These are phyloP conservation scores for Nesidiocoris tenuis DNA, from an alignment of 2,888 invertebrate genomes.

Conservation along the genomic window DNA sequence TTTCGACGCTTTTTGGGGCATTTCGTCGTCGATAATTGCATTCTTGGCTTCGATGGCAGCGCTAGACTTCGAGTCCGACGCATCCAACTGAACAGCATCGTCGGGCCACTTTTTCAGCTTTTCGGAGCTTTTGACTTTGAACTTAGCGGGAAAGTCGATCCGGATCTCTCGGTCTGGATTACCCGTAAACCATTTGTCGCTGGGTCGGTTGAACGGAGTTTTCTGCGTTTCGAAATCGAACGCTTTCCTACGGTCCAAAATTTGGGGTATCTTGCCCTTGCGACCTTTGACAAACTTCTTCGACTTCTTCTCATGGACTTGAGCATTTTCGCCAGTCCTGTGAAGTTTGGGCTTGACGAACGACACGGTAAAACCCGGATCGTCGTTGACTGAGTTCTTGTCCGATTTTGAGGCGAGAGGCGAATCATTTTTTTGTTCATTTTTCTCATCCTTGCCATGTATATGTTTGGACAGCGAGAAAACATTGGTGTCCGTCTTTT, in stretches of 20 bases:
- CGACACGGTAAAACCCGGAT: neutral
- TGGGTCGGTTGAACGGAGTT: neutral
- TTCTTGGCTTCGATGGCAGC: too few species aligned
- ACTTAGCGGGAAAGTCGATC: neutral
- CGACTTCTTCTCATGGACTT: too few species aligned
- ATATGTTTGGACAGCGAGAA: conserved; percentile 8
- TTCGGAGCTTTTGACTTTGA: neutral
- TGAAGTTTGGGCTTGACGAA: conserved; percentile 21
- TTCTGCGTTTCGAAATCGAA: neutral
- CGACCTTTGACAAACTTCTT: too few species aligned
- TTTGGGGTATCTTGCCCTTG: neutral
- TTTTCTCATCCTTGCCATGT: neutral
- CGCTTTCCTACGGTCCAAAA: neutral
- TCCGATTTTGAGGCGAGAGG: neutral
- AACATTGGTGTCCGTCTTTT: neutral
- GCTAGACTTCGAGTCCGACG: too few species aligned
- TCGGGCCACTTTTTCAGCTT: too few species aligned
- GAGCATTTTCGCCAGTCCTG: neutral
- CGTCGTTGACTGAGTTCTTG: neutral
- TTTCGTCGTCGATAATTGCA: neutral
- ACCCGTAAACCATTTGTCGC: neutral
- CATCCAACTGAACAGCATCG: too few species aligned
- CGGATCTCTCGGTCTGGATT: neutral
- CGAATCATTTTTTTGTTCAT: neutral
- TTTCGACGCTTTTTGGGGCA: neutral